These are phyloP conservation scores for Parambassis ranga DNA, from an alignment of 2,797 vertebrate genomes.

Conservation along the genomic window DNA sequence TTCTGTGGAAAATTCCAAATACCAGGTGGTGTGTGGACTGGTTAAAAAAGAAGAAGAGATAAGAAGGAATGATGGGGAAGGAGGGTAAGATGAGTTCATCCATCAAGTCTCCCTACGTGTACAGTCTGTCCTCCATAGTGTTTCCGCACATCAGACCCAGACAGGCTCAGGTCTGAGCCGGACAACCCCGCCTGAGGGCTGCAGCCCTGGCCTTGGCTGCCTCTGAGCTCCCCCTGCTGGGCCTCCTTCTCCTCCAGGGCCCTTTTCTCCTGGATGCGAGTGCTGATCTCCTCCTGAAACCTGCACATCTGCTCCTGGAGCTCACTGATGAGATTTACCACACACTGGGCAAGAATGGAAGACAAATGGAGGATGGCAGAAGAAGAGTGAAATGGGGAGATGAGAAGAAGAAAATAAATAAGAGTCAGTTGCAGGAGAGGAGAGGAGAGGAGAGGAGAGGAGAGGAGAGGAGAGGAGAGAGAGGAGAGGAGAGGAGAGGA, in stretches of 20 bases:
- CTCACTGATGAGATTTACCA: slow-evolving; percentile 99
- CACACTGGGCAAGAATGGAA: slow-evolving; percentile 82
- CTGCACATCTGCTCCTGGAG: slow-evolving; percentile 99
- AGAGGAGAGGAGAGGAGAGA: background rate
- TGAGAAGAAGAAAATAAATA: slow-evolving; percentile 15
- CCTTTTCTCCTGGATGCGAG: slow-evolving; percentile 92
- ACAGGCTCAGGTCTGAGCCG: slow-evolving; percentile 57
- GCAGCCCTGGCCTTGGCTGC: slow-evolving; percentile 50
- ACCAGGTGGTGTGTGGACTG: slow-evolving; percentile 48
- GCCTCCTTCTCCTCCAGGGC: slow-evolving; percentile 80
- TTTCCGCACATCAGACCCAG: slow-evolving; percentile 66
- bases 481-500: background rate
- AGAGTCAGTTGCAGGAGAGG: slow-evolving; percentile 6
- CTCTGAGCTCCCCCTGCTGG: slow-evolving; percentile 67
- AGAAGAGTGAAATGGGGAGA: slow-evolving; percentile 16
- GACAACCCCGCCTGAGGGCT: slow-evolving; percentile 65
- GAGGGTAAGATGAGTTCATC: slow-evolving; percentile 64
- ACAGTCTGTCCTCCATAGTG: slow-evolving; percentile 81
- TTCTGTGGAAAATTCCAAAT: slow-evolving; percentile 54
- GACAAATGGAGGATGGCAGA: background rate
- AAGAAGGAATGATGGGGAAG: slow-evolving; percentile 41
- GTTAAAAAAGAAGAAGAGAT: slow-evolving; percentile 52
- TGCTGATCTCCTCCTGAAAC: slow-evolving; percentile 98
- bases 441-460: background rate
- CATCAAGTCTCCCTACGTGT: slow-evolving; percentile 86